Conservation (phyloP, 2,797 vertebrate species). For the Steatocranus sp. region DNA sequence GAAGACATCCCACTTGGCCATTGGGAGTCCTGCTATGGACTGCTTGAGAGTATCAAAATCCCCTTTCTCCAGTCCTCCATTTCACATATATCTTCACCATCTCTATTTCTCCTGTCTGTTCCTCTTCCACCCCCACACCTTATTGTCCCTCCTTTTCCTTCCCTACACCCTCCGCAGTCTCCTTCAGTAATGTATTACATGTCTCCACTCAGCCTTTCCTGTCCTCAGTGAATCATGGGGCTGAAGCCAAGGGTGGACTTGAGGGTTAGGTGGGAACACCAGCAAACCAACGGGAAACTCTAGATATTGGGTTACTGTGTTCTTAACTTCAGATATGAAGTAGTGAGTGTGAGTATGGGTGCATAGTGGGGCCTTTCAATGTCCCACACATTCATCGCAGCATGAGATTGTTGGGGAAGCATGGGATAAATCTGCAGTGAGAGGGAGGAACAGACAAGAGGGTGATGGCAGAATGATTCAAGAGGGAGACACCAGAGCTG, state of each 20-base stretch:
- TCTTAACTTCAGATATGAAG: slow-evolving; percentile 55
- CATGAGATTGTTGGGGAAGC: slow-evolving; percentile 10
- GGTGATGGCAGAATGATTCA: slow-evolving; percentile 7
- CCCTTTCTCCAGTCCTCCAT: slow-evolving; percentile 1
- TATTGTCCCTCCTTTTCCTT: slow-evolving; percentile 7
- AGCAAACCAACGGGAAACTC: slow-evolving; percentile 47
- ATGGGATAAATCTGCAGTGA: slow-evolving; percentile 20
- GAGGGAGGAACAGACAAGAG: background rate
- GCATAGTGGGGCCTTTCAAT: slow-evolving; percentile 39
- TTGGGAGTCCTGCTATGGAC: slow-evolving; percentile 18
- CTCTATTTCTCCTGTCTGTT: slow-evolving; percentile 5
- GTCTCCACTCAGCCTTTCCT: slow-evolving; percentile 60
- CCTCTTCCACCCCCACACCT: slow-evolving; percentile 6
- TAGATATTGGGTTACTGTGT: slow-evolving; percentile 61
- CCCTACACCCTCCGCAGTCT: slow-evolving; percentile 6
- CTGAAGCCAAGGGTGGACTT: slow-evolving; percentile 53
- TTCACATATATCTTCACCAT: slow-evolving; percentile 28
- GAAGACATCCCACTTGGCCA: background rate
- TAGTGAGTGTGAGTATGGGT: slow-evolving; percentile 45
- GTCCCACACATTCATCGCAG: slow-evolving; percentile 16
- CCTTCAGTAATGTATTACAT: slow-evolving; percentile 57
- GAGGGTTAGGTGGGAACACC: slow-evolving; percentile 45
- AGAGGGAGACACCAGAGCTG: background rate
- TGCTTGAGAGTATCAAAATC: slow-evolving; percentile 16
- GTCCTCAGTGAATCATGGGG: slow-evolving; percentile 62